These are phyloP conservation scores for Epizoanthus stellaris DNA, from an alignment of 92 coral and sea anemone species.

Conservation along the genomic window DNA sequence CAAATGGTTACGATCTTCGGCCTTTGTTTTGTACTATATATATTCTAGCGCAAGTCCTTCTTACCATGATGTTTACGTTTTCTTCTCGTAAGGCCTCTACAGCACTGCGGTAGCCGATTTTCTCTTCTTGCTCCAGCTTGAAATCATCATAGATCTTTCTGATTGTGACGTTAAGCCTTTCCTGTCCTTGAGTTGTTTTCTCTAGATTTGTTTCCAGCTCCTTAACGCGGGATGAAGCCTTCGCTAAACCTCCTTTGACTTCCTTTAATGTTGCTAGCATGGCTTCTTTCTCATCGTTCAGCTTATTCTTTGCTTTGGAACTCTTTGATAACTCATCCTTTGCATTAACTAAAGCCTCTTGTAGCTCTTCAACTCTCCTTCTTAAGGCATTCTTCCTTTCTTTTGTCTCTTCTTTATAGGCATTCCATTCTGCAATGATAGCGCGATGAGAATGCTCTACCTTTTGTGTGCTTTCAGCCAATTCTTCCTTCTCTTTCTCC, in stretches of 20 bases:
- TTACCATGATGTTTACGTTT: slow-evolving; percentile 13
- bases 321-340: background rate
- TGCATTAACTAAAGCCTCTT: background rate
- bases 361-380: slow-evolving; percentile 4
- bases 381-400: background rate
- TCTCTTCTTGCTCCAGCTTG: slow-evolving; percentile 21
- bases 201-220: slow-evolving; percentile 16
- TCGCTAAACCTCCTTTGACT: slow-evolving; percentile 20
- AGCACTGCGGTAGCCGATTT: background rate
- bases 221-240: slow-evolving; percentile 5
- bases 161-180: background rate
- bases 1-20: background rate
- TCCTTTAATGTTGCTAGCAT: slow-evolving; percentile 7
- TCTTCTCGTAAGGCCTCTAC: slow-evolving; percentile 14
- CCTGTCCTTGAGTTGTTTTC: background rate
- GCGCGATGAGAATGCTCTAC: background rate
- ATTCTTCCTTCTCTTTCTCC: background rate
- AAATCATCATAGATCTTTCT: slow-evolving; percentile 2
- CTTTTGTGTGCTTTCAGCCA: background rate
- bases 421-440: background rate
- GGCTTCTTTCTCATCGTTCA: slow-evolving; percentile 24
- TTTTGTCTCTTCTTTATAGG: background rate
- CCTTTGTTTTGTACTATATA: too few species aligned
- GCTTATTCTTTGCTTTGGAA: background rate
- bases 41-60: background rate